A percentile compares a stretch with the other conserved stretches of the same genome.
Evolutionary conservation across 1,140 invertebrate species (phyloP).

Genomic region (Leptinotarsa defecta): DNA sequence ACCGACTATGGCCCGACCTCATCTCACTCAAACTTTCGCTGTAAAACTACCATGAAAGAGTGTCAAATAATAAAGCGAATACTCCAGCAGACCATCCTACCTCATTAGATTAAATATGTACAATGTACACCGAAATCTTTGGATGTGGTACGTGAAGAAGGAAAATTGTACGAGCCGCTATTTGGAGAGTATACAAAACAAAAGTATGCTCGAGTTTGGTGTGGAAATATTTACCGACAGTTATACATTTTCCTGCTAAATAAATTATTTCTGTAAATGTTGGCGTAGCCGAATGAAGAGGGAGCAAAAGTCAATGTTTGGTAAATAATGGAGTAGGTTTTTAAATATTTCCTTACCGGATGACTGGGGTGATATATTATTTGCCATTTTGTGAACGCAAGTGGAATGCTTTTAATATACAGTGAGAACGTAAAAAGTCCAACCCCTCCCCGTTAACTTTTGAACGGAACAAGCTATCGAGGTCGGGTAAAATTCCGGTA

Average conservation of each 20-base stretch:
- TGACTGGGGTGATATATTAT: conserved; percentile 1
- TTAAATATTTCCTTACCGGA: conserved; percentile 23
- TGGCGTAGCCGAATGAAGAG: conserved; percentile 51
- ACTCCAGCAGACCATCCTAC: conserved; percentile 34
- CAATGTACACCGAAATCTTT: conserved; percentile 51
- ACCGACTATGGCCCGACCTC: too few relatives aligned
- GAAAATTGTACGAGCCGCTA: conserved; percentile 51
- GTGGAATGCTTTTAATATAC: too few relatives aligned
- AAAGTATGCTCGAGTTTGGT: conserved; percentile 55
- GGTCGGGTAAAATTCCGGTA: too few relatives aligned
- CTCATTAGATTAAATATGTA: conserved; percentile 51
- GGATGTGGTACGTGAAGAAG: conserved; percentile 47
- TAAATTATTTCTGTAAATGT: conserved; percentile 58
- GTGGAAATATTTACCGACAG: conserved; percentile 57
- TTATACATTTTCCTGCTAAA: conserved; percentile 58
- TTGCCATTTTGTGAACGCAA: not conserved
- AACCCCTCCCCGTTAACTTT: too few relatives aligned
- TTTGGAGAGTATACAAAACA: conserved; percentile 55
- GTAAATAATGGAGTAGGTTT: conserved; percentile 29
- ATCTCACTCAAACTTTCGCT: not conserved
- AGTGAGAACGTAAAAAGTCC: too few relatives aligned
- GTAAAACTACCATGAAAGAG: conserved; percentile 33
- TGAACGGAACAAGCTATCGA: too few relatives aligned
- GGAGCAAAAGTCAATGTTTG: conserved; percentile 56
- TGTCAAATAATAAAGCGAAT: conserved; percentile 51